Evolutionary conservation across 2,888 invertebrate species (phyloP).

Genomic region (Eupithecia vulgata): DNA sequence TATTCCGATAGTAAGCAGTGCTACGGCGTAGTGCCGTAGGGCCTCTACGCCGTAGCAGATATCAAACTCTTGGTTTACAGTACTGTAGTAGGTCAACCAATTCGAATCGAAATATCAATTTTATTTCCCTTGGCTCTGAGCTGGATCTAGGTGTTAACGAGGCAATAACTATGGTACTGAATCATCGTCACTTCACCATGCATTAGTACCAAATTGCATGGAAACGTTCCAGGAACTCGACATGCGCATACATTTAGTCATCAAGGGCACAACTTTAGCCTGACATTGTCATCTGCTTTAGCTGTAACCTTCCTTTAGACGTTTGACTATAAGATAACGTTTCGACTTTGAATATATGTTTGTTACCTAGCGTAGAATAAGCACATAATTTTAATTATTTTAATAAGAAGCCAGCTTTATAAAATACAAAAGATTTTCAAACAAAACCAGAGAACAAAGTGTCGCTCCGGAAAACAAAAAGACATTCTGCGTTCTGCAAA

Average conservation of each 20-base stretch:
- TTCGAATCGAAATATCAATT: background rate
- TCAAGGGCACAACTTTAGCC: background rate
- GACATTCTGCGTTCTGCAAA: background rate
- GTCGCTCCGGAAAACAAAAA: background rate
- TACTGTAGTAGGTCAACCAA: background rate
- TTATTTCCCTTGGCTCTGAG: background rate
- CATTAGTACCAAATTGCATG: background rate
- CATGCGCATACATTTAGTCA: background rate
- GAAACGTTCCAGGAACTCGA: slow-evolving; percentile 1
- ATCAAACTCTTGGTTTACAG: background rate
- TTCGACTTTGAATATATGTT: background rate
- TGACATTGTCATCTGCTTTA: background rate
- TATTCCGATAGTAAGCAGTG: background rate
- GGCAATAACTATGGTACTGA: background rate
- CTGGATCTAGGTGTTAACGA: background rate
- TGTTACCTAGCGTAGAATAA: background rate
- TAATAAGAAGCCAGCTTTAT: background rate
- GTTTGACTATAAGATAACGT: background rate
- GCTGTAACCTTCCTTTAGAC: background rate
- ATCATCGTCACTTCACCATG: background rate
- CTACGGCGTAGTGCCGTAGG: background rate
- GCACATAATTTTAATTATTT: background rate
- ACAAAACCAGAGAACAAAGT: background rate
- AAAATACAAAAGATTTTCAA: background rate
- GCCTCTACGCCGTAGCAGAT: background rate